Conservation (phyloP, 2,113 vertebrate genomes). For the Cololabis saira region DNA sequence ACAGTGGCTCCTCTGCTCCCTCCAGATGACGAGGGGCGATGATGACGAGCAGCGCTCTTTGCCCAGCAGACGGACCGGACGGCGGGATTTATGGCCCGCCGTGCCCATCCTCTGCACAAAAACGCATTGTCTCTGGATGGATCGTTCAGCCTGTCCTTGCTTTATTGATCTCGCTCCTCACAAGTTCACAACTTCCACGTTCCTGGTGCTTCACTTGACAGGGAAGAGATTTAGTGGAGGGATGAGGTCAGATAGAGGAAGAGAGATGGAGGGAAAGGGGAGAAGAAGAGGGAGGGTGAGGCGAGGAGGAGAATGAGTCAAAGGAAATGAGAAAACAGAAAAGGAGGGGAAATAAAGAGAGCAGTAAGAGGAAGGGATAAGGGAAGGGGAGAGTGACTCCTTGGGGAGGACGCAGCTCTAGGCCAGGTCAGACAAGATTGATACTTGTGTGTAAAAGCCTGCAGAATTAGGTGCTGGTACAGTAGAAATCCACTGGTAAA, state of each 20-base stretch:
- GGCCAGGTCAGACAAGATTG: constrained; percentile 74
- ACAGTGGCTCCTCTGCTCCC: constrained; percentile 56
- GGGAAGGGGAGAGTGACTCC: constrained; percentile 49
- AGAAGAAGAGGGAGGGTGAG: constrained; percentile 31
- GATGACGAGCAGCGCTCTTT: constrained; percentile 46
- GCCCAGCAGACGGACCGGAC: constrained; percentile 49
- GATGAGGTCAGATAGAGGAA: constrained; percentile 80
- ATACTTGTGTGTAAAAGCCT: constrained; percentile 65
- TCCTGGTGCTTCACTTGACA: constrained; percentile 79
- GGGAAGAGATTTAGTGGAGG: constrained; percentile 79
- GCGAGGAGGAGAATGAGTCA: constrained; percentile 32
- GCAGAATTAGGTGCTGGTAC: constrained; percentile 64
- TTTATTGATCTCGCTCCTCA: constrained; percentile 82
- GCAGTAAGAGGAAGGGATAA: constrained; percentile 9
- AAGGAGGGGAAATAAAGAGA: constrained; percentile 27
- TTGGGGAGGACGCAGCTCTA: constrained; percentile 62
- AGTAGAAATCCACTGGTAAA: constrained; percentile 70
- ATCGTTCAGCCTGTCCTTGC: constrained; percentile 81
- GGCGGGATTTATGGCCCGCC: constrained; percentile 76
- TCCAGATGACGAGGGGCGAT: constrained; percentile 54
- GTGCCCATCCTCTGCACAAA: constrained; percentile 68
- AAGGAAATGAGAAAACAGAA: constrained; percentile 39
- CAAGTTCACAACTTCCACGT: constrained; percentile 82
- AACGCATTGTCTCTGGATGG: constrained; percentile 72
- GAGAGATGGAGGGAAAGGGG: constrained; percentile 57